Base-by-base conservation (phyloP, 2,797 vertebrate species). In the Thunnus albacares region DNA sequence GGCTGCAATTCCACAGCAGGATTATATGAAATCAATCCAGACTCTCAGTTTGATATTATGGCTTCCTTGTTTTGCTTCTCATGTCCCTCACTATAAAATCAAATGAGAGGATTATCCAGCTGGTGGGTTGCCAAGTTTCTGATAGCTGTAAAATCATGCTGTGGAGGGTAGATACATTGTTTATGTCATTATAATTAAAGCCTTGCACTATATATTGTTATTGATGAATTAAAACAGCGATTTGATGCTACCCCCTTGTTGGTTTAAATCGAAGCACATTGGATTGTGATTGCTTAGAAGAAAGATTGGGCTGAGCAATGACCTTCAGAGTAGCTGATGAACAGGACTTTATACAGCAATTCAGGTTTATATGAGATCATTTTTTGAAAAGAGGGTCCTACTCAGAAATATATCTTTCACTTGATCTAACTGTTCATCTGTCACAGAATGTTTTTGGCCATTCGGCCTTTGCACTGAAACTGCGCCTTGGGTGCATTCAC, bases 171-270 rank as follows among this genome's bases (percentile, higher is more conserved):
- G n/a, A 56, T 67, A 57, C 68, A 74, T 26, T 14, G n/a, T 71
- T 83, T 64, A 30, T 80, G 60, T 69, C 57, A 52, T 56, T 24
- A 43, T 47, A 58, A 81, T 87, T 73, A 67, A 70, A 77, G 26
- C 17, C 47, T 24, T 22, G 5, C 45, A 0, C 5, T 26, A 14
- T 52, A 5, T 65, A 33, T 72, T 72, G 24, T 63, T 59, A 17
- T 38, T 41, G 3, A 9, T 20, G 13, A 62, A 85, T 75, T 55
- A 18, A 69, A 47, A 57, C 10, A 20, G 22, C 28, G 61, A 24
- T 80, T 30, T 45, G 24, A 63, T 51, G 10, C 30, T 35, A 17
- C 20, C 7, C 14, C 22, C 5, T 26, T 24, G n/a, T 26, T 74
- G n/a, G 17, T 33, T 68, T 45, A 47, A 75, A 70, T 65, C 24